Evolutionary conservation across 2,113 vertebrate genomes (phyloP).

Genomic region (Salvator merianae): DNA sequence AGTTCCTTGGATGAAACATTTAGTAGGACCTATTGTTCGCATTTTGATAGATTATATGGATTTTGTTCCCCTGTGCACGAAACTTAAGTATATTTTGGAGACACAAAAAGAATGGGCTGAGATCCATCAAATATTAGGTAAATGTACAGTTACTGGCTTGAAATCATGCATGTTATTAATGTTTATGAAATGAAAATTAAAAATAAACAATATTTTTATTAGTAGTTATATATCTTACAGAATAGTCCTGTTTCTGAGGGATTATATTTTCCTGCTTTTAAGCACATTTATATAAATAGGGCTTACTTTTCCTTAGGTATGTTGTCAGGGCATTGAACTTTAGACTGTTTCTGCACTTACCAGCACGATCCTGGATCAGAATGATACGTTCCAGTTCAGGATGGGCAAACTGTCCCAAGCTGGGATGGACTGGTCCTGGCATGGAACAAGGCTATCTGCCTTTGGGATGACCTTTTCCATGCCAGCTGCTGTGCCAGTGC

Average conservation of each 20-base stretch:
- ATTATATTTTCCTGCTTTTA: not conserved
- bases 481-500: too few relatives aligned
- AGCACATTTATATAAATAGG: not conserved
- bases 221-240: not conserved
- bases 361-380: too few relatives aligned
- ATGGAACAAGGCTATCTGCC: too few relatives aligned
- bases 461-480: too few relatives aligned
- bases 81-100: slow-evolving; percentile 79
- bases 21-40: slow-evolving; percentile 76
- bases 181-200: not conserved
- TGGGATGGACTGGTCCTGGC: too few relatives aligned
- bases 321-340: not conserved
- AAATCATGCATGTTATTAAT: not conserved
- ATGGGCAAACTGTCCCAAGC: too few relatives aligned
- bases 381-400: too few relatives aligned
- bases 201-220: not conserved
- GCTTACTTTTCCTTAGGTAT: not conserved
- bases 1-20: slow-evolving; percentile 80
- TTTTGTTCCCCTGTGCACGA: slow-evolving; percentile 81
- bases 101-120: slow-evolving; percentile 82
- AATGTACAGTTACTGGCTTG: slow-evolving; percentile 33
- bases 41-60: slow-evolving; percentile 84
- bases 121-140: slow-evolving; percentile 78
- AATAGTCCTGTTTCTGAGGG: not conserved
- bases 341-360: not conserved